phyloP scores from a whole-genome alignment of 2,113 vertebrate genomes.

The Pungitius pungitius region DNA sequence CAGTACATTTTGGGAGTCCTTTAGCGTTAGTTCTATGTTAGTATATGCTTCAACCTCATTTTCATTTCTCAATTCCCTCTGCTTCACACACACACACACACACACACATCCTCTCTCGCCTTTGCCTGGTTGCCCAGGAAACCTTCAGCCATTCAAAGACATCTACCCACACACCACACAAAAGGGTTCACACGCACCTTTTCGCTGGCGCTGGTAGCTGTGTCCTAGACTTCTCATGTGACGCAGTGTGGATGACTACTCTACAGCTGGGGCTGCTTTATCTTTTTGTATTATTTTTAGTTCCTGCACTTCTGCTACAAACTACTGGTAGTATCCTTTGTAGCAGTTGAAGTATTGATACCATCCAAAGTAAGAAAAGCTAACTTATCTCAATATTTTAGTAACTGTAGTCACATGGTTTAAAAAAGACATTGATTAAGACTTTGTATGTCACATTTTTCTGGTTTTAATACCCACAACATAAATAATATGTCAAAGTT shows the following conservation, averaged over 20 bases:
- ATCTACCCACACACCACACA: constrained; percentile 33
- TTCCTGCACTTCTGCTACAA: not conserved
- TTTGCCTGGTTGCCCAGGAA: constrained; percentile 60
- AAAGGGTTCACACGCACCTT: constrained; percentile 41
- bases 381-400: not conserved
- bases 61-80: not conserved
- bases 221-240: constrained; percentile 14
- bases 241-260: not conserved
- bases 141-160: constrained; percentile 50
- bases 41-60: not conserved
- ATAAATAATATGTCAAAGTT: not conserved
- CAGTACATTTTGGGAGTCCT: too few species aligned
- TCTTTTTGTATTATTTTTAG: not conserved
- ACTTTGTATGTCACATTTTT: not conserved
- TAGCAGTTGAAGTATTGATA: not conserved
- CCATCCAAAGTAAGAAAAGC: not conserved
- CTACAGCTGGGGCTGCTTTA: not conserved
- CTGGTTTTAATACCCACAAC: not conserved
- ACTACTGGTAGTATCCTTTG: not conserved
- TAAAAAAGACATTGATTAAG: not conserved
- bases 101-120: constrained; percentile 7
- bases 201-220: constrained; percentile 1
- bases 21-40: not conserved
- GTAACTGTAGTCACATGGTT: not conserved
- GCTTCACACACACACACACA: not conserved